Percentiles rank a stretch among this genome's conserved stretches.
phyloP scores from a whole-genome alignment of 2,113 vertebrate genomes.

The Rhinopithecus roxellana region DNA sequence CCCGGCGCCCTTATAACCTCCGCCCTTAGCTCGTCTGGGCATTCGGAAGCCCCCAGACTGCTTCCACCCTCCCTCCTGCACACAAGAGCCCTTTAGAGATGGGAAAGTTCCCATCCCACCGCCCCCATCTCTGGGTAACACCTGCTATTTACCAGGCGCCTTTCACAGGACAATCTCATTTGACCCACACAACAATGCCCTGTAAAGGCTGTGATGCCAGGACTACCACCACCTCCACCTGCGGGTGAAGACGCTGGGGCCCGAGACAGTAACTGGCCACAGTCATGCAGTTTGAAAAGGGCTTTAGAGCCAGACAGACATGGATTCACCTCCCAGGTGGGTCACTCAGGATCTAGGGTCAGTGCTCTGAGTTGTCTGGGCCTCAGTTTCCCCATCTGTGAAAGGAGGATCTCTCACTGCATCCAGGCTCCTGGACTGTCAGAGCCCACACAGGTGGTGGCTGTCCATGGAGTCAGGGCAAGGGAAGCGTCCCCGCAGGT shows the following conservation, averaged over 20 bases:
- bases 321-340: background rate
- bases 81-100: no score
- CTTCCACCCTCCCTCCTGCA: rapidly evolving
- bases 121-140: background rate
- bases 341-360: background rate
- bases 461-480: background rate
- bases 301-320: no score
- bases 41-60: rapidly evolving
- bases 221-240: rapidly evolving
- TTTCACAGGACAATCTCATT: background rate
- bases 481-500: background rate
- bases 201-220: no score
- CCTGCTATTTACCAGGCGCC: rapidly evolving
- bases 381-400: background rate
- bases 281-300: rapidly evolving
- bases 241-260: background rate
- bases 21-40: background rate
- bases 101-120: no score
- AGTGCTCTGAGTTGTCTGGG: background rate
- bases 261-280: background rate
- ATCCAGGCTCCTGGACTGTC: no score
- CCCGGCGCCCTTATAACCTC: background rate
- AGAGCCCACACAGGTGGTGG: background rate
- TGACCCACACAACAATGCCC: background rate
- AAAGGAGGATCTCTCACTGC: rapidly evolving